These are phyloP conservation scores for Lutraria lutraria DNA, from an alignment of 2,888 invertebrate species.

Conservation along the genomic window DNA sequence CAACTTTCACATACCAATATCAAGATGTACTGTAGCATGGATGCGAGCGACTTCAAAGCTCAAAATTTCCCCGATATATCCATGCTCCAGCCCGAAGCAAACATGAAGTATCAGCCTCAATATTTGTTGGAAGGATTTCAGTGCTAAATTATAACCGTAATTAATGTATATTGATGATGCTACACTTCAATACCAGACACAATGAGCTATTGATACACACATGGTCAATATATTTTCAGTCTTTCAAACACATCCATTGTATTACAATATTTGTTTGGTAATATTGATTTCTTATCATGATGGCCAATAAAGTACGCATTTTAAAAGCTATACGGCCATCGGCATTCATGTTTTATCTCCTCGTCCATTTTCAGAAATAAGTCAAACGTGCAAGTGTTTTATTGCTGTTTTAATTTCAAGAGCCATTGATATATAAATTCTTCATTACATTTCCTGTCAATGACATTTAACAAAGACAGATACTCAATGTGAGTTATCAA, in stretches of 20 bases:
- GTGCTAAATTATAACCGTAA: slow-evolving; percentile 10
- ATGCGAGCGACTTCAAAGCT: not conserved
- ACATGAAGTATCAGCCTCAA: not conserved
- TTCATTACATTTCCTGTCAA: not conserved
- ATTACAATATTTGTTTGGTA: slow-evolving; percentile 9
- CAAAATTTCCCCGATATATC: not conserved
- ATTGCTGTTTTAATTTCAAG: slow-evolving; percentile 7
- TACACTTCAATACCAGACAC: not conserved
- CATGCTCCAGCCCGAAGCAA: not conserved
- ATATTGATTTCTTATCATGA: not conserved
- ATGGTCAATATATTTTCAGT: not conserved
- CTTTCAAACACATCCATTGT: slow-evolving; percentile 7
- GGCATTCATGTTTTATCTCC: not conserved
- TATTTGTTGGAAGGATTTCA: not conserved
- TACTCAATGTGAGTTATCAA: not conserved
- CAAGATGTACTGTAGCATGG: not conserved
- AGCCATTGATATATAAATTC: not conserved
- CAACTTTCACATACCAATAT: not conserved
- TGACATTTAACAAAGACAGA: not conserved
- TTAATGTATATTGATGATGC: slow-evolving; percentile 14
- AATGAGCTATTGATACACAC: not conserved
- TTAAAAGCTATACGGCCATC: not conserved
- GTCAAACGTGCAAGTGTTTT: not conserved
- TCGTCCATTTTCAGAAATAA: not conserved
- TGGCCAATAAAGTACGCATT: not conserved